Evolutionary conservation across 2,797 vertebrate species (phyloP), one percentile per base, ranked within the genome.

Genomic region (Gymnopithys bicolor): DNA sequence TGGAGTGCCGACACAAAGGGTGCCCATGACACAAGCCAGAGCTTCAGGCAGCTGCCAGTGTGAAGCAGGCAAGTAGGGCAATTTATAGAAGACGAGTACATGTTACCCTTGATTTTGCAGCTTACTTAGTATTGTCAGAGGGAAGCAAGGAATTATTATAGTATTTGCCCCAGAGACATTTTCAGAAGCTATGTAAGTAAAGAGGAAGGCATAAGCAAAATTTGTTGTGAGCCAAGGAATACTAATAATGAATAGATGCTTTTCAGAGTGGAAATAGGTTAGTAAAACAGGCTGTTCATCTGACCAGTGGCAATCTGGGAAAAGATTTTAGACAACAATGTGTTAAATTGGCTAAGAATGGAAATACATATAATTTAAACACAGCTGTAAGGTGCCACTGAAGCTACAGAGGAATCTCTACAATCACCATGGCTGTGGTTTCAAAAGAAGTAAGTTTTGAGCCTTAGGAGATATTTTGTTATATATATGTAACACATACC

Each of bases 1-100:
- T 17, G 35, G 9, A 9, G 11, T 32, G 51, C 23, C 2, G 0
- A 3, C 5, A 16, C 1, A 0, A 32, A 75, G 41, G 9, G 17
- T 49, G 90, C 25, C 56, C 0, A 0, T 14, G 70, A 41, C 6
- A 11, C 14, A 51, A 70, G 45, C 4, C 56, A 63, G 52, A 13
- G 23, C 48, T 53, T 19, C 6, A 1, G 53, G 33, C 56, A 73
- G 51, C 59, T 84, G 51, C 60, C 73, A 16, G 39, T 1, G 7
- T 16, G 12, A 52, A 70, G 35, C n/a, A 60, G 27, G 15, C 24
- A 70, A 32, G 24, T 2, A 1, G 12, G 19, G 18, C 49, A 49
- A 32, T 37, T 64, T 16, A 33, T 1, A 39, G 41, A 41, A 76
- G 28, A 62, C 32, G 49, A 84, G 25, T 24, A 24, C 25, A 17